Conservation (phyloP, 2,888 invertebrate species). For the Eupithecia pulchellata region DNA sequence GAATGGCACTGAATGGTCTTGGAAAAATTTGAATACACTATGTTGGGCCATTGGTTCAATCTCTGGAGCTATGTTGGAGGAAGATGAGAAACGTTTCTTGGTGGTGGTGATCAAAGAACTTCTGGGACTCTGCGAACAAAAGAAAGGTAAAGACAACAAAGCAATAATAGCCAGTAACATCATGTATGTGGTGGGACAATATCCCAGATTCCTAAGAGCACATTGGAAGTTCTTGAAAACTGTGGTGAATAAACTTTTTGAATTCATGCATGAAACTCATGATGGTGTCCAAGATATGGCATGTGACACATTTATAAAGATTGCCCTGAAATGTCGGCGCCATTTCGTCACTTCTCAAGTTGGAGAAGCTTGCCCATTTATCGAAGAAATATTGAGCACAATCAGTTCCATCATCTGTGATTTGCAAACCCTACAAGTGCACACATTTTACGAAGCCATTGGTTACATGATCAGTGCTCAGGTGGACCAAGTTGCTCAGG, state of each 20-base stretch:
- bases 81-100: conserved; percentile 99
- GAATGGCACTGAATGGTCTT: conserved; percentile 99
- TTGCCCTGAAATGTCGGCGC: conserved; percentile 98
- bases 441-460: conserved; percentile 99
- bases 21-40: conserved; percentile 99
- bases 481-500: conserved; percentile 95
- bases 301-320: conserved; percentile 99
- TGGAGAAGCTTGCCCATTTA: conserved; percentile 98
- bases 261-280: conserved; percentile 99
- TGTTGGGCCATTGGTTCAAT: conserved; percentile 99
- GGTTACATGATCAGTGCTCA: conserved; percentile 99
- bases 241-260: conserved; percentile 99
- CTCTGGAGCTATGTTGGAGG: conserved; percentile 99
- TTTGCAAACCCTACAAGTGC: conserved; percentile 98
- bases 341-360: conserved; percentile 99
- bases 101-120: conserved; percentile 99
- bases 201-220: conserved; percentile 98
- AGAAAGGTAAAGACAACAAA: conserved; percentile 99
- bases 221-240: conserved; percentile 99
- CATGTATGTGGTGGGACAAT: conserved; percentile 99
- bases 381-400: conserved; percentile 98
- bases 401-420: conserved; percentile 99
- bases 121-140: conserved; percentile 98
- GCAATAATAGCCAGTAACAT: conserved; percentile 99
- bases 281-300: conserved; percentile 99